Percentiles rank a stretch among this genome's conserved stretches.
These are phyloP conservation scores for Fundulus diaphanus DNA, from an alignment of 2,797 vertebrate genomes.

Conservation along the genomic window DNA sequence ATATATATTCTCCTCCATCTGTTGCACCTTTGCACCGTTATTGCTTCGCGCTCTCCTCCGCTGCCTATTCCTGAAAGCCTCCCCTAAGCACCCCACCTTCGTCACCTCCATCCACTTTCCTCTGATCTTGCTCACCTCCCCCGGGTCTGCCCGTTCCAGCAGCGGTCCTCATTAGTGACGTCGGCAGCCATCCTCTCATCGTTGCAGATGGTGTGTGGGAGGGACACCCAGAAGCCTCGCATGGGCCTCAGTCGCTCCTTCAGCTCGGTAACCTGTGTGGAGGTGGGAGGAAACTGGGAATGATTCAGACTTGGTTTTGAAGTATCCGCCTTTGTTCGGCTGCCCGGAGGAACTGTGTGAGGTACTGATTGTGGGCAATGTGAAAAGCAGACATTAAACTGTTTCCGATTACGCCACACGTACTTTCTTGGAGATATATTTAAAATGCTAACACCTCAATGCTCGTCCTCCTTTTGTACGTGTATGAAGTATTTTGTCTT, in stretches of 20 bases:
- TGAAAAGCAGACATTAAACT: conserved; percentile 35
- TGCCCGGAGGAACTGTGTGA: conserved; percentile 48
- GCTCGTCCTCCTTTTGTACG: conserved; percentile 7
- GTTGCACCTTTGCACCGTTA: conserved; percentile 42
- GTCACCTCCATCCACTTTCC: conserved; percentile 15
- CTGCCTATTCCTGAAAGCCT: conserved; percentile 15
- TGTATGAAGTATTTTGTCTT: conserved; percentile 30
- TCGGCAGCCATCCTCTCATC: conserved; percentile 86
- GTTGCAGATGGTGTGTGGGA: conserved; percentile 88
- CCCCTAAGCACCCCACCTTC: not conserved
- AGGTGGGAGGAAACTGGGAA: conserved; percentile 53
- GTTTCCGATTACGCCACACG: conserved; percentile 18
- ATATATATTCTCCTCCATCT: conserved; percentile 55
- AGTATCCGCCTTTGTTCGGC: conserved; percentile 55
- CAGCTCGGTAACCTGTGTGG: conserved; percentile 85
- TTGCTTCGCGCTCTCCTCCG: conserved; percentile 23
- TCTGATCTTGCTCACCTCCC: conserved; percentile 82
- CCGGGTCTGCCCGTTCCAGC: conserved; percentile 90
- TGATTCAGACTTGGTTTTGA: conserved; percentile 67
- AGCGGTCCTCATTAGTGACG: conserved; percentile 85
- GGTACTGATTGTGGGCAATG: conserved; percentile 38
- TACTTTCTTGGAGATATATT: conserved; percentile 45
- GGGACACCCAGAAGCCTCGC: conserved; percentile 88
- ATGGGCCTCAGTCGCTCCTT: conserved; percentile 86
- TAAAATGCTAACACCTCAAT: conserved; percentile 15